Evolutionary conservation across 2,113 vertebrate species (phyloP).

Genomic region (Ictalurus punctatus): DNA sequence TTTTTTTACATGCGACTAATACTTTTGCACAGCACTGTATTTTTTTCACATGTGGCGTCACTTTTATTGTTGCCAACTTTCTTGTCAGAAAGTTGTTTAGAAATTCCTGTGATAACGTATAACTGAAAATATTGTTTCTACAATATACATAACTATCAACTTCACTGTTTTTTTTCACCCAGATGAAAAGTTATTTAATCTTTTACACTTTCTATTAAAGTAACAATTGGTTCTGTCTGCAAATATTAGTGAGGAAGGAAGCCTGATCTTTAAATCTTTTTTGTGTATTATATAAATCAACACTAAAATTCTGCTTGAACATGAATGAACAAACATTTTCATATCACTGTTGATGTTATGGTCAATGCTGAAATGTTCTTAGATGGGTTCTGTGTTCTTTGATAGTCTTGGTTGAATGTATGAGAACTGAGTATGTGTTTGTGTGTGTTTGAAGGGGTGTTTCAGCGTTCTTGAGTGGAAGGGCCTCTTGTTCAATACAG

Average conservation of each 20-base stretch:
- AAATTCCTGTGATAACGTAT: neutral
- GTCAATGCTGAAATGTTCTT: slow-evolving; percentile 14
- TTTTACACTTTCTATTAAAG: neutral
- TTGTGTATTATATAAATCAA: neutral
- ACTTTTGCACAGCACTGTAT: neutral
- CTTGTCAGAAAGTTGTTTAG: neutral
- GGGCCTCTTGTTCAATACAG: slow-evolving; percentile 26
- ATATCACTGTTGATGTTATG: slow-evolving; percentile 16
- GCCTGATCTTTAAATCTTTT: neutral
- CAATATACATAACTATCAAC: neutral
- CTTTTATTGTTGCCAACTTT: neutral
- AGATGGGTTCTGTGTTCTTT: slow-evolving; percentile 22
- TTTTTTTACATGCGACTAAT: neutral
- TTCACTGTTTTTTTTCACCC: neutral
- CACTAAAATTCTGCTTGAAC: neutral
- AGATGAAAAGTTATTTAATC: neutral
- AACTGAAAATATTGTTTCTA: neutral
- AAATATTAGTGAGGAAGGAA: neutral
- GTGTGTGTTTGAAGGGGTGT: neutral
- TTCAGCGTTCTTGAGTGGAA: neutral
- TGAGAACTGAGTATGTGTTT: slow-evolving; percentile 13
- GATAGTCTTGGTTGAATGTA: slow-evolving; percentile 17
- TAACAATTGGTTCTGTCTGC: neutral
- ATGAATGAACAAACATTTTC: slow-evolving; percentile 14
- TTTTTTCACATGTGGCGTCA: neutral